These are phyloP conservation scores for Leptoteleia sp. DNA, from an alignment of 1,140 invertebrate genomes.

Conservation along the genomic window DNA sequence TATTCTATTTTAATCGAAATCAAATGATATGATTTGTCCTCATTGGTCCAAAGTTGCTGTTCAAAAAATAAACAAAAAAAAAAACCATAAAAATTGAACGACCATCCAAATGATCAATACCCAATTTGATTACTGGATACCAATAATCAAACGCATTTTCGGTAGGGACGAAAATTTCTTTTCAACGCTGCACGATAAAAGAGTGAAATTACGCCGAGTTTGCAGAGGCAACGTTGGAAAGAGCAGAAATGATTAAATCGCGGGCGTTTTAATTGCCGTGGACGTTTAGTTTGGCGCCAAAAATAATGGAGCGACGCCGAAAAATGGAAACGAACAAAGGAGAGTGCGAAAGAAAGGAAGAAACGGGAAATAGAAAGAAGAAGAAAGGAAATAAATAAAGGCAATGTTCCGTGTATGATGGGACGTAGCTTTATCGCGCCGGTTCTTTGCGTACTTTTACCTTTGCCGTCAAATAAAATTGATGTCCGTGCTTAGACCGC, in stretches of 20 bases:
- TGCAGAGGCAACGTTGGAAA: no score
- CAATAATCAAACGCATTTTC: no score
- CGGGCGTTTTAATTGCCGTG: slow-evolving; percentile 1
- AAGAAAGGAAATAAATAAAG: slow-evolving; percentile 22
- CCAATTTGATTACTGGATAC: no score
- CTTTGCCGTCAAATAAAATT: slow-evolving; percentile 67
- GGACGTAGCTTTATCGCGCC: slow-evolving; percentile 15
- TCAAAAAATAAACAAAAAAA: no score
- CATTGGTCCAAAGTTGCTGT: no score
- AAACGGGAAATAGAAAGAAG: neutral
- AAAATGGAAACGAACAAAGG: neutral
- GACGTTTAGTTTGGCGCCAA: no score
- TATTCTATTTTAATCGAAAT: slow-evolving; percentile 40
- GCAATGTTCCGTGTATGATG: neutral
- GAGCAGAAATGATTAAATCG: no score
- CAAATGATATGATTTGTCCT: neutral
- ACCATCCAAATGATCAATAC: no score
- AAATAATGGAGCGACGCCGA: neutral
- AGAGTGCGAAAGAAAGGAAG: neutral
- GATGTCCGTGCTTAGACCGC: slow-evolving; percentile 66
- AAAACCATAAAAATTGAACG: no score
- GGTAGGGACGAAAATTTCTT: no score
- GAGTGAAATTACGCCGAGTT: no score
- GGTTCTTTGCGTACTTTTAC: slow-evolving; percentile 25
- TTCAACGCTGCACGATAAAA: no score